These are phyloP conservation scores for Epinotia ramella DNA, from an alignment of 2,888 invertebrate genomes.

Conservation along the genomic window DNA sequence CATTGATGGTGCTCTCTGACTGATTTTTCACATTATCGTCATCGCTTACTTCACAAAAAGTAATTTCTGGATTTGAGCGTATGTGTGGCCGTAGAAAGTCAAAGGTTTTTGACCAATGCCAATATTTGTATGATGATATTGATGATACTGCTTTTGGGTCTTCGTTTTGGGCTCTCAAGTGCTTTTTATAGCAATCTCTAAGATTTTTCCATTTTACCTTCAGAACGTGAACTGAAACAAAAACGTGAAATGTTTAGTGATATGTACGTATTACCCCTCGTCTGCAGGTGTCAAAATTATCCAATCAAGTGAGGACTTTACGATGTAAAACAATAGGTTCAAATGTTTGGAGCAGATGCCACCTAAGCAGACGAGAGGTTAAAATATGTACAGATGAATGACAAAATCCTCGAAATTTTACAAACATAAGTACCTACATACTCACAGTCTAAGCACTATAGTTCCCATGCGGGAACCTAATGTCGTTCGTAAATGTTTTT, in stretches of 20 bases:
- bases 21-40: background rate
- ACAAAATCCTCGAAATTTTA: background rate
- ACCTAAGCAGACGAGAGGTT: too few species aligned
- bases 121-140: slow-evolving; percentile 8
- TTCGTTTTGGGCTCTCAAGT: slow-evolving; percentile 7
- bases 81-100: slow-evolving; percentile 26
- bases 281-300: too few species aligned
- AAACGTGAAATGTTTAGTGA: background rate
- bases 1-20: background rate
- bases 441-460: too few species aligned
- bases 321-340: too few species aligned
- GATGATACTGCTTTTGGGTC: background rate
- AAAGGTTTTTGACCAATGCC: slow-evolving; percentile 25
- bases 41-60: background rate
- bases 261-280: too few species aligned
- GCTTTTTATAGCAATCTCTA: slow-evolving; percentile 23
- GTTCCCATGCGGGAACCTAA: too few species aligned
- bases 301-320: too few species aligned
- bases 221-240: slow-evolving; percentile 16
- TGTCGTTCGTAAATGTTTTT: too few species aligned
- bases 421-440: too few species aligned
- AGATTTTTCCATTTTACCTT: slow-evolving; percentile 32
- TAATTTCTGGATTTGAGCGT: background rate
- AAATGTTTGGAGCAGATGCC: too few species aligned
- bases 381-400: too few species aligned